phyloP scores from a whole-genome alignment of 2,113 vertebrate species.

The Octodon degus region DNA sequence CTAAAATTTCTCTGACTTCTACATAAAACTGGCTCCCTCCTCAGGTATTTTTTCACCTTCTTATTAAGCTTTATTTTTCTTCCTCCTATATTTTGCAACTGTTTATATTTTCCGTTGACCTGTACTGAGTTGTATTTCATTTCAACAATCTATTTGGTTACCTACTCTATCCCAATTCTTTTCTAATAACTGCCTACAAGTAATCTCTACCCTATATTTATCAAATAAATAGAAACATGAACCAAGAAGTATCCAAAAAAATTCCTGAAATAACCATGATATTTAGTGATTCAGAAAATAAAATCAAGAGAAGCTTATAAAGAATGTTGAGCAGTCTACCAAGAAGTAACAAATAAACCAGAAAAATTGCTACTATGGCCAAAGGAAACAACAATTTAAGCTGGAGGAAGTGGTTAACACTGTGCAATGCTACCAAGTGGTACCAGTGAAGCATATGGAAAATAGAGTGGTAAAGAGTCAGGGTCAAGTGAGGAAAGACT shows the following conservation, averaged over 20 bases:
- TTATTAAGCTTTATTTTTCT: slow-evolving; percentile 4
- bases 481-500: background rate
- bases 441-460: background rate
- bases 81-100: slow-evolving; percentile 10
- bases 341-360: slow-evolving; percentile 1
- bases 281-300: background rate
- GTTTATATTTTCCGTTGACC: background rate
- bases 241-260: background rate
- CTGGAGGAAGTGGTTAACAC: slow-evolving; percentile 47
- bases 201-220: background rate
- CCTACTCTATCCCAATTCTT: background rate
- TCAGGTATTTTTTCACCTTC: background rate
- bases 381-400: slow-evolving; percentile 41
- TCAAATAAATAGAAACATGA: background rate
- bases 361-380: background rate
- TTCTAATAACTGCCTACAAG: background rate
- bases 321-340: background rate
- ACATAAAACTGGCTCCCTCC: background rate
- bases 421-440: background rate
- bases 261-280: background rate
- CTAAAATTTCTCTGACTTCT: background rate
- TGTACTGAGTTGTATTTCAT: background rate
- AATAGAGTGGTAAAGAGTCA: background rate
- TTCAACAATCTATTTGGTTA: background rate
- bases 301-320: background rate